phyloP scores from a whole-genome alignment of 2,888 invertebrate genomes.

The Bimastos eiseni region DNA sequence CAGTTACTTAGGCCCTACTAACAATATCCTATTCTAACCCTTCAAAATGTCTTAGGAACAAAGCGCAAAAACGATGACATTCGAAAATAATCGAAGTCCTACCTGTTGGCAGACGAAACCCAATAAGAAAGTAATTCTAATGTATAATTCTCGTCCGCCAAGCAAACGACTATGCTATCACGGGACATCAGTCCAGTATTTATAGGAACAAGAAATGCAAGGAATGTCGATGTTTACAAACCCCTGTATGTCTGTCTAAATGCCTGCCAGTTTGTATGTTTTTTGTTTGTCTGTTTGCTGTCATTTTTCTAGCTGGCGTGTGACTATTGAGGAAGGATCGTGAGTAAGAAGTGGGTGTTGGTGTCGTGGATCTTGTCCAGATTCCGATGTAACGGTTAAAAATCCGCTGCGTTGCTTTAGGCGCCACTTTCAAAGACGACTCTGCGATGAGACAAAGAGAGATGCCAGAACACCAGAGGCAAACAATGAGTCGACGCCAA shows the following conservation, averaged over 20 bases:
- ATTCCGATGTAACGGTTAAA: neutral
- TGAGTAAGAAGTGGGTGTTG: neutral
- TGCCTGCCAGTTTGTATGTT: neutral
- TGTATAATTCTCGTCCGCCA: too few relatives aligned
- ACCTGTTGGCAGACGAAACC: neutral
- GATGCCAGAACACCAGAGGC: neutral
- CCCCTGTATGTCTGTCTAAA: neutral
- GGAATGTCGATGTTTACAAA: neutral
- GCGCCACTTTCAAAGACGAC: neutral
- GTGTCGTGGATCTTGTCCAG: neutral
- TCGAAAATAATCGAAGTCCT: neutral
- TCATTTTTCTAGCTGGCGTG: neutral
- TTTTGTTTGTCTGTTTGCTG: too few relatives aligned
- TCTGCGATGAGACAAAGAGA: neutral
- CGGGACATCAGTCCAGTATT: neutral
- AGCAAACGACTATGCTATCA: neutral
- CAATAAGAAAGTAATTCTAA: neutral
- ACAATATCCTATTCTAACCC: neutral
- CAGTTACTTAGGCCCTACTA: neutral
- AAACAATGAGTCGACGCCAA: neutral
- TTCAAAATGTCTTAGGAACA: neutral
- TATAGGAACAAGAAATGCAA: neutral
- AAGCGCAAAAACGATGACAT: neutral
- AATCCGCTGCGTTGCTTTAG: neutral
- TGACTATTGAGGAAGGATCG: neutral